These are phyloP conservation scores for Drosophila atripex DNA, from an alignment of 2,888 invertebrate genomes.

Conservation along the genomic window DNA sequence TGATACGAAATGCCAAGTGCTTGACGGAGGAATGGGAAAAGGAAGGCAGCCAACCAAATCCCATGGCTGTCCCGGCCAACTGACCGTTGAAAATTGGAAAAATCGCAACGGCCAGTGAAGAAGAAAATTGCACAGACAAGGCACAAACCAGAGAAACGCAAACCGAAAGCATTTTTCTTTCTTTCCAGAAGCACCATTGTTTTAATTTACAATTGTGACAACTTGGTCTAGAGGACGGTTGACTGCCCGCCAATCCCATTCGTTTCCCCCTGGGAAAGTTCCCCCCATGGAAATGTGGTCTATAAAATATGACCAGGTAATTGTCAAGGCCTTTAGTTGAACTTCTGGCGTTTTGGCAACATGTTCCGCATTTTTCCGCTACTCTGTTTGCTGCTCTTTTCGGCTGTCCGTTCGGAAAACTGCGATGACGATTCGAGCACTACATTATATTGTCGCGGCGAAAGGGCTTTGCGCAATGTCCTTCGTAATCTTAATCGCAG, in stretches of 20 bases:
- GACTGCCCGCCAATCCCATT: conserved; percentile 36
- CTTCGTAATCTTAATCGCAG: conserved; percentile 85
- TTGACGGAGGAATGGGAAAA: conserved; percentile 18
- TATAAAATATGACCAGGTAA: conserved; percentile 69
- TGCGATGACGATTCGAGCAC: conserved; percentile 47
- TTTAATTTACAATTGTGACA: conserved; percentile 73
- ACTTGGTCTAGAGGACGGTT: conserved; percentile 61
- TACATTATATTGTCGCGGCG: conserved; percentile 85
- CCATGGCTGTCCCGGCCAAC: conserved; percentile 69
- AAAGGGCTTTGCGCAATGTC: conserved; percentile 84
- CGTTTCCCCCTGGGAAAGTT: conserved; percentile 68
- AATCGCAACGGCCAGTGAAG: conserved; percentile 77
- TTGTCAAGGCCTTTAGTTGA: conserved; percentile 71
- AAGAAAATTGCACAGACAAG: conserved; percentile 76
- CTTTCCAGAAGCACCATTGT: conserved; percentile 57
- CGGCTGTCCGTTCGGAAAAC: conserved; percentile 49
- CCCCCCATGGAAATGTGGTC: conserved; percentile 34
- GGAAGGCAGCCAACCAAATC: conserved; percentile 55
- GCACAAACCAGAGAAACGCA: conserved; percentile 52
- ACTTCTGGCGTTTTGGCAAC: conserved; percentile 52
- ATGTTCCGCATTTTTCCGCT: conserved; percentile 57
- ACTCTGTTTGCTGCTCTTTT: conserved; percentile 46
- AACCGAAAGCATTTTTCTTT: conserved; percentile 64
- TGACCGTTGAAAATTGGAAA: conserved; percentile 80
- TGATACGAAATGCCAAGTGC: conserved; percentile 31